Percentiles rank a stretch among this genome's conserved stretches.
phyloP scores from a whole-genome alignment of 2,113 vertebrate genomes.

The Onychostoma macrolepis region DNA sequence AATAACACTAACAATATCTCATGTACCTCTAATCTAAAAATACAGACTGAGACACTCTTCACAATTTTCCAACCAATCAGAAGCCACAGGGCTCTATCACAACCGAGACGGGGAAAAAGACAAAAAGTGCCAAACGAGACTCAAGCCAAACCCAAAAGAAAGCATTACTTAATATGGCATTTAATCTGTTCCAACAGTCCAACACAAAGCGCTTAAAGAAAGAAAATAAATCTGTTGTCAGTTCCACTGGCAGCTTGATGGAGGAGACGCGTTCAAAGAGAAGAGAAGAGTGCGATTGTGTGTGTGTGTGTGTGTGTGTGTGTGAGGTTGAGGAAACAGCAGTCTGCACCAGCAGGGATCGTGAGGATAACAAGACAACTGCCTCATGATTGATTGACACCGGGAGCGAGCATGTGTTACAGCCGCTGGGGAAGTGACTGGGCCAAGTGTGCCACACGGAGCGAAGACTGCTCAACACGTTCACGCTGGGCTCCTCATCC shows the following conservation, averaged over 20 bases:
- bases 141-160: slow-evolving; percentile 59
- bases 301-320: slow-evolving; percentile 5
- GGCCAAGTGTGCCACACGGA: slow-evolving; percentile 10
- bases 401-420: slow-evolving; percentile 9
- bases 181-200: slow-evolving; percentile 63
- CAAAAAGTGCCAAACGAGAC: neutral
- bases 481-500: slow-evolving; percentile 1
- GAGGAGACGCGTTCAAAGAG: slow-evolving; percentile 22
- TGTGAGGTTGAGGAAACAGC: slow-evolving; percentile 54
- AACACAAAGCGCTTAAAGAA: slow-evolving; percentile 58
- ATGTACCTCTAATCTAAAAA: neutral
- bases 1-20: neutral
- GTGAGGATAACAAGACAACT: slow-evolving; percentile 53
- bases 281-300: slow-evolving; percentile 31
- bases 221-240: slow-evolving; percentile 70
- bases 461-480: neutral
- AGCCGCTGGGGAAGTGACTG: slow-evolving; percentile 24
- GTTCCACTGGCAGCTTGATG: slow-evolving; percentile 55
- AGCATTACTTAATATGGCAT: slow-evolving; percentile 59
- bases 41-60: neutral
- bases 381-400: slow-evolving; percentile 48
- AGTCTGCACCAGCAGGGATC: slow-evolving; percentile 56
- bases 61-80: slow-evolving; percentile 46
- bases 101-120: neutral
- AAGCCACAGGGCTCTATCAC: neutral